Conservation (phyloP, 2,113 vertebrate species). For the Spizaetus ornatus region DNA sequence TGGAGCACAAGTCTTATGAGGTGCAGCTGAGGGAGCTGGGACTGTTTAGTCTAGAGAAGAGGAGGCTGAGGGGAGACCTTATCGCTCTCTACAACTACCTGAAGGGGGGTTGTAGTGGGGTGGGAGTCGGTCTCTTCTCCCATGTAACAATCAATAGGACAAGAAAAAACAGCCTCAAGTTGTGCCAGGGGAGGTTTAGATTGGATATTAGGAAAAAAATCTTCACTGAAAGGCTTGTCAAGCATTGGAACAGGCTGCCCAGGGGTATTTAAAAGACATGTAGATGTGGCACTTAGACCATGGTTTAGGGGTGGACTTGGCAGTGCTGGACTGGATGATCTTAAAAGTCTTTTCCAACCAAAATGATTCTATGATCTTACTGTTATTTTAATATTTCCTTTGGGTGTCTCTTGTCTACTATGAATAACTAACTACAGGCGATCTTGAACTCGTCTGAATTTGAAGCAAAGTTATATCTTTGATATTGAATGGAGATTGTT, state of each 20-base stretch:
- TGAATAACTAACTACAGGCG: not conserved
- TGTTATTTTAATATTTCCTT: not conserved
- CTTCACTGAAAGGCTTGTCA: not conserved
- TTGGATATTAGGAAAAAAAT: not conserved
- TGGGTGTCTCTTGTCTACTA: not conserved
- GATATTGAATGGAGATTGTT: not conserved
- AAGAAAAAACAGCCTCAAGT: not conserved
- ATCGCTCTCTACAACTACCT: not conserved
- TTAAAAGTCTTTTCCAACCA: not conserved
- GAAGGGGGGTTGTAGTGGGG: too few relatives aligned
- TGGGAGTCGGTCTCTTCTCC: too few relatives aligned
- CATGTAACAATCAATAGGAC: too few relatives aligned
- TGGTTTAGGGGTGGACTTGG: not conserved
- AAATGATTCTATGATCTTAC: not conserved
- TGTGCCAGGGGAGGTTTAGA: not conserved
- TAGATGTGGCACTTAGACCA: not conserved
- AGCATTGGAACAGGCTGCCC: not conserved
- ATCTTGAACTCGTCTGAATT: not conserved
- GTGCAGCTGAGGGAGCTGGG: not conserved
- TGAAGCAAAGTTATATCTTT: not conserved
- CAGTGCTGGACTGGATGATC: not conserved
- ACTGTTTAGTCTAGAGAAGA: not conserved
- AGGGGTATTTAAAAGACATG: accelerated
- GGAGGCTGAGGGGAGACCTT: not conserved
- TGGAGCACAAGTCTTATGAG: not conserved